Percentiles rank a stretch among this genome's conserved stretches.
Conservation (phyloP, 1,140 invertebrate species). For the Caenorhabditis tropicalis region DNA sequence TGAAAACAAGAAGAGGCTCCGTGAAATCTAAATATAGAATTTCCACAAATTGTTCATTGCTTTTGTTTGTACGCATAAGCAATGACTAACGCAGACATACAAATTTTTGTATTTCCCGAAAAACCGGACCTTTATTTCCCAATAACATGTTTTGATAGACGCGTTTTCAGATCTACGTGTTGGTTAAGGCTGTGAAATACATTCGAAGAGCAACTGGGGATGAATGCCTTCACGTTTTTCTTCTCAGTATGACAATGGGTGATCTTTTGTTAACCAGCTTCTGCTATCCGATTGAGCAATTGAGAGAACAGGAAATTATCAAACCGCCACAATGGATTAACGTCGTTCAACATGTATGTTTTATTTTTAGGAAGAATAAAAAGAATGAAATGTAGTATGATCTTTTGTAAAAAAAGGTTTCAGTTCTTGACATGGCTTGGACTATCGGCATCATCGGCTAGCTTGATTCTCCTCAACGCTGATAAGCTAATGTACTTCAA, state of each 20-base stretch:
- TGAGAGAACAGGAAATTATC: slow-evolving; percentile 46
- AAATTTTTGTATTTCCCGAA: background rate
- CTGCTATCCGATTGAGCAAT: slow-evolving; percentile 54
- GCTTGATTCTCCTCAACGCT: slow-evolving; percentile 51
- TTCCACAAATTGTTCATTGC: no score
- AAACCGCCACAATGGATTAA: slow-evolving; percentile 44
- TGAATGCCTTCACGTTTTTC: slow-evolving; percentile 55
- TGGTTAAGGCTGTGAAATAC: slow-evolving; percentile 28
- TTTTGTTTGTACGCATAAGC: background rate
- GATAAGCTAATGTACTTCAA: slow-evolving; percentile 53
- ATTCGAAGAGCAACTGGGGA: slow-evolving; percentile 46
- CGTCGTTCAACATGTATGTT: slow-evolving; percentile 20
- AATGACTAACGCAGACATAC: background rate
- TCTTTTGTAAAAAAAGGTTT: no score
- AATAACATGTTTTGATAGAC: background rate
- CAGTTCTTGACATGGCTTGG: slow-evolving; percentile 54
- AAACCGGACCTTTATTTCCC: background rate
- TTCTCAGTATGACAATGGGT: slow-evolving; percentile 52
- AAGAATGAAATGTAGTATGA: background rate
- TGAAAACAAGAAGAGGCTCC: no score
- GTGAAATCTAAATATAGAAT: no score
- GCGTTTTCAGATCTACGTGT: slow-evolving; percentile 3
- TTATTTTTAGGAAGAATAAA: background rate
- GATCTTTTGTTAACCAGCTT: slow-evolving; percentile 52
- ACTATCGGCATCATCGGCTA: slow-evolving; percentile 47